Conservation (phyloP, 2,113 vertebrate species). For the Dinomys branickii region DNA sequence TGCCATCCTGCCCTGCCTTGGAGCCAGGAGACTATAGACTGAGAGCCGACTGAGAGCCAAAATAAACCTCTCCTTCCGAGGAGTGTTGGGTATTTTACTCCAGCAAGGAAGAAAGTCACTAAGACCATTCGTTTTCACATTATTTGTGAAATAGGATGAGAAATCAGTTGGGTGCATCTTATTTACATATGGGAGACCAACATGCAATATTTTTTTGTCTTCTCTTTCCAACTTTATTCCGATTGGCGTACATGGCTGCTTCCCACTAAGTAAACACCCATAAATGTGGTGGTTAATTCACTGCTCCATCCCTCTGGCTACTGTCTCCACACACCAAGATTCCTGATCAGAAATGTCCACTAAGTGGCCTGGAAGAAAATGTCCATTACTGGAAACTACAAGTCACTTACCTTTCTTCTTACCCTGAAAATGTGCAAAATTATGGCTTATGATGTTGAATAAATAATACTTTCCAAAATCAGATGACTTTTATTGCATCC, state of each 20-base stretch:
- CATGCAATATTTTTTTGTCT: slow-evolving; percentile 7
- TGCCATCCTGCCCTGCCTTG: background rate
- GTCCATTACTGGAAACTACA: background rate
- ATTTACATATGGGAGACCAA: background rate
- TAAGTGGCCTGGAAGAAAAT: background rate
- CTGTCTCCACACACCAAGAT: background rate
- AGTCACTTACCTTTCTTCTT: background rate
- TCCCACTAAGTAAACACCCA: background rate
- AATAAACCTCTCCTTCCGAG: background rate
- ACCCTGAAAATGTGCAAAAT: background rate
- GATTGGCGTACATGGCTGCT: background rate
- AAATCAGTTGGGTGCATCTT: background rate
- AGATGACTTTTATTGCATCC: background rate
- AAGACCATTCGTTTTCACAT: background rate
- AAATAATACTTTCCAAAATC: background rate
- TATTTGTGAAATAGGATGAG: background rate
- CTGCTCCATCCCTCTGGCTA: background rate
- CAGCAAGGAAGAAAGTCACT: background rate
- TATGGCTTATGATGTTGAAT: background rate
- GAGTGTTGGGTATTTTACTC: background rate
- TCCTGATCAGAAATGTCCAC: background rate
- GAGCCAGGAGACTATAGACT: background rate
- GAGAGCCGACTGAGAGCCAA: background rate
- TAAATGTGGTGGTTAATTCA: background rate
- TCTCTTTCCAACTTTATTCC: background rate